Percentiles rank a stretch among this genome's conserved stretches.
These are phyloP conservation scores for Toxonevra muliebris DNA, from an alignment of 2,888 invertebrate species.

Conservation along the genomic window DNA sequence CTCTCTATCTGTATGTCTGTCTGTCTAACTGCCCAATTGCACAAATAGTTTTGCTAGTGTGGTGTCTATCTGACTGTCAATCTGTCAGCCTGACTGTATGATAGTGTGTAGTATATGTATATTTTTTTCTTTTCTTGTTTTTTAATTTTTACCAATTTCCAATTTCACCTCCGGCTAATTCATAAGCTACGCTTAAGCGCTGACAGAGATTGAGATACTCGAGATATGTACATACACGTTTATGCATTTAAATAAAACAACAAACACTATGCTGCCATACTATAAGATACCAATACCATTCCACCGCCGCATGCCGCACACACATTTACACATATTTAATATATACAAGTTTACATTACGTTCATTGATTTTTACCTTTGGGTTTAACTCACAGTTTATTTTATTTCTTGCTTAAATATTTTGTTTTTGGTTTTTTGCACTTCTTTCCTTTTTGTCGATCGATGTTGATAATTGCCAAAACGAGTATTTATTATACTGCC, in stretches of 20 bases:
- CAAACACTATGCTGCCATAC: not conserved
- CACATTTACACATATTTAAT: not conserved
- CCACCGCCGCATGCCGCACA: too few species aligned
- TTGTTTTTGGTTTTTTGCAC: not conserved
- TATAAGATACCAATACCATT: too few species aligned
- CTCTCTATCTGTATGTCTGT: too few species aligned
- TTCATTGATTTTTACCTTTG: conserved; percentile 6
- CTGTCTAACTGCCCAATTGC: too few species aligned
- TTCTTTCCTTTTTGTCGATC: not conserved
- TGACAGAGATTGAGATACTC: conserved; percentile 38
- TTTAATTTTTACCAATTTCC: conserved; percentile 33
- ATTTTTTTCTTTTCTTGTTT: conserved; percentile 13
- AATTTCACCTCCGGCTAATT: conserved; percentile 42
- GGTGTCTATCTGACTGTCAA: not conserved
- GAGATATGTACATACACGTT: conserved; percentile 21
- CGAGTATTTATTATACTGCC: conserved; percentile 6
- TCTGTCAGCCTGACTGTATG: not conserved
- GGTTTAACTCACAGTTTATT: not conserved
- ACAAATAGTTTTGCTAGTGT: not conserved
- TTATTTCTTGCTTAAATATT: not conserved
- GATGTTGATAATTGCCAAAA: conserved; percentile 9
- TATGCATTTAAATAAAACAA: conserved; percentile 1
- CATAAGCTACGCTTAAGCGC: conserved; percentile 33
- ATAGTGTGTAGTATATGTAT: not conserved
- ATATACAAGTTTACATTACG: not conserved